Evolutionary conservation across 2,888 invertebrate genomes (phyloP).

Genomic region (Agelastica alni): DNA sequence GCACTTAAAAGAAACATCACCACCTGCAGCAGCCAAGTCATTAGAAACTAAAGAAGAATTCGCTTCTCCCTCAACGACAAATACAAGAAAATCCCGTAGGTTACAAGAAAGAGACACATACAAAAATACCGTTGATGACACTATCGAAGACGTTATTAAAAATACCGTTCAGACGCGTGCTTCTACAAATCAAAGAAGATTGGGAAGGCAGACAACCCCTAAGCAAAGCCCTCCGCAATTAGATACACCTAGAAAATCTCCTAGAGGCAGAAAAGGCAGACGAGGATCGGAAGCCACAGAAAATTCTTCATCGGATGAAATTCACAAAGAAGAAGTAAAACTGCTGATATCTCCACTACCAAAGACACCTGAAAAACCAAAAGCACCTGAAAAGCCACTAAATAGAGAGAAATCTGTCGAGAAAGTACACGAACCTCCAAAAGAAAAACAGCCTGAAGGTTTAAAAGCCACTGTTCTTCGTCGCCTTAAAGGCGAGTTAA

Average conservation of each 20-base stretch:
- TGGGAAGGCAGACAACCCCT: slow-evolving; percentile 58
- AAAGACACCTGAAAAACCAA: slow-evolving; percentile 22
- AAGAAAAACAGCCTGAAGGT: slow-evolving; percentile 51
- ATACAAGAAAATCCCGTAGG: slow-evolving; percentile 80
- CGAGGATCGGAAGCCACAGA: slow-evolving; percentile 69
- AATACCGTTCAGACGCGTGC: slow-evolving; percentile 61
- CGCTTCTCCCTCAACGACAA: slow-evolving; percentile 61
- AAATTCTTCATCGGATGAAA: slow-evolving; percentile 66
- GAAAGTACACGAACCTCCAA: slow-evolving; percentile 32
- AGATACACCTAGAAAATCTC: slow-evolving; percentile 63
- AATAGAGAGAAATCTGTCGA: slow-evolving; percentile 33
- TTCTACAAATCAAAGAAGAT: slow-evolving; percentile 59
- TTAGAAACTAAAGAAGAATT: slow-evolving; percentile 66
- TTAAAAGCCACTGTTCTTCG: slow-evolving; percentile 54
- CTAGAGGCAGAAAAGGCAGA: slow-evolving; percentile 67
- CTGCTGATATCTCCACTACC: slow-evolving; percentile 12
- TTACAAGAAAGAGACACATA: slow-evolving; percentile 78
- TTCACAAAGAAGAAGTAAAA: slow-evolving; percentile 44
- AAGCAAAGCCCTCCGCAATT: slow-evolving; percentile 35
- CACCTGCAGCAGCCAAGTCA: slow-evolving; percentile 55
- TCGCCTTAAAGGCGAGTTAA: slow-evolving; percentile 52
- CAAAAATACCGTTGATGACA: slow-evolving; percentile 80
- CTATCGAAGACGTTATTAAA: slow-evolving; percentile 87
- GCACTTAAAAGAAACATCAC: slow-evolving; percentile 35
- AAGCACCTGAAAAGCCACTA: slow-evolving; percentile 23